These are phyloP conservation scores for Anguilla pacifica DNA, from an alignment of 2,797 vertebrate species.

Conservation along the genomic window DNA sequence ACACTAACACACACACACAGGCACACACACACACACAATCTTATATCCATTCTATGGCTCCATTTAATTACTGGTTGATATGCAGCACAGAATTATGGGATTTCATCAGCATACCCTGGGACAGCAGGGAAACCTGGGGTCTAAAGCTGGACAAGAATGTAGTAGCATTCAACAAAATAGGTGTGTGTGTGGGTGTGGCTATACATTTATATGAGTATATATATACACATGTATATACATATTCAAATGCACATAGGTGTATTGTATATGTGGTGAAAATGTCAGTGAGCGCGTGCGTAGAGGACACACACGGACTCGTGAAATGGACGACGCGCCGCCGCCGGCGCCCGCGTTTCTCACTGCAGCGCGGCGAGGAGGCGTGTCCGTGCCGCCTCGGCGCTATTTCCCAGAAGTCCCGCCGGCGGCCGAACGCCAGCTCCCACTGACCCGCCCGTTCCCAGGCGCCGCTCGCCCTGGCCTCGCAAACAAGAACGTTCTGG, in stretches of 20 bases:
- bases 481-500: slow-evolving; percentile 5
- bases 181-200: neutral
- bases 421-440: neutral
- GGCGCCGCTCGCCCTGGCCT: neutral
- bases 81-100: slow-evolving; percentile 9
- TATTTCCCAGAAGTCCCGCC: neutral
- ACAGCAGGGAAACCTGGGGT: neutral
- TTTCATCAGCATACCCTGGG: neutral
- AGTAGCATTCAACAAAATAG: neutral
- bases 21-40: neutral
- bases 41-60: neutral
- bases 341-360: neutral
- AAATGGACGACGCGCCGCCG: neutral
- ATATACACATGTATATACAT: no score
- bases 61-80: neutral
- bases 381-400: neutral
- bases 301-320: neutral
- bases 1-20: no score
- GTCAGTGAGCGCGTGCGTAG: neutral
- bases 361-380: no score
- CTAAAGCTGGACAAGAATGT: neutral
- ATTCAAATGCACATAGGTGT: no score
- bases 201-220: no score
- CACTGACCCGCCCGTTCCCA: neutral
- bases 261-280: neutral